Conservation (phyloP, 2,888 invertebrate genomes). For the Ennomos fuscantarius region DNA sequence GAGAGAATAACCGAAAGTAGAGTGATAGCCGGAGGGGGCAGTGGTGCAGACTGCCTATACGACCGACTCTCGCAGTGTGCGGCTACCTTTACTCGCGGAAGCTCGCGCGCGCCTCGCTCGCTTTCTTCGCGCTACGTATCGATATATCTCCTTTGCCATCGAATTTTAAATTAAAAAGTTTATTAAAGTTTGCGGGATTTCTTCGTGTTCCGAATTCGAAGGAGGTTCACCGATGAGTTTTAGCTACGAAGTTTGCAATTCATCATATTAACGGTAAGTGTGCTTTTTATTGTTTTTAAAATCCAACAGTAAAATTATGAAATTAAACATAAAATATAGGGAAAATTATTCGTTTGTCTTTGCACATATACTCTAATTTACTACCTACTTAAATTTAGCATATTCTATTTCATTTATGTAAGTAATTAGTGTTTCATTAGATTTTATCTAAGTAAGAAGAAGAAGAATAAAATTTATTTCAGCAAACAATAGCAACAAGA, state of each 20-base stretch:
- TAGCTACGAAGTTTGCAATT: conserved; percentile 46
- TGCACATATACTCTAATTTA: too few relatives aligned
- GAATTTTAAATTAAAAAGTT: conserved; percentile 45
- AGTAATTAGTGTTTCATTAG: too few relatives aligned
- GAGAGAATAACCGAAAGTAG: conserved; percentile 77
- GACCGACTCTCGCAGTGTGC: conserved; percentile 65
- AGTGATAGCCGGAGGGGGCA: conserved; percentile 76
- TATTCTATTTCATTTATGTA: too few relatives aligned
- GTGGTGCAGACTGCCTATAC: conserved; percentile 57
- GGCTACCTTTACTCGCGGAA: conserved; percentile 67
- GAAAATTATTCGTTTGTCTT: too few relatives aligned
- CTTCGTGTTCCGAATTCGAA: conserved; percentile 43
- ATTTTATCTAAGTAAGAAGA: too few relatives aligned
- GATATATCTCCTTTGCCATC: conserved; percentile 38
- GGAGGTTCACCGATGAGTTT: conserved; percentile 52
- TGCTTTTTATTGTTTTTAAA: conserved; percentile 36
- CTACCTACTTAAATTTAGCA: too few relatives aligned
- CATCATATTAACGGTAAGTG: conserved; percentile 53
- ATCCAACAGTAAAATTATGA: not conserved
- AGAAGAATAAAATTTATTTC: too few relatives aligned
- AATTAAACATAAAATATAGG: too few relatives aligned
- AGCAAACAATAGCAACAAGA: too few relatives aligned
- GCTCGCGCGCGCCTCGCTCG: conserved; percentile 60
- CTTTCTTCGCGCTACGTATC: conserved; percentile 42
- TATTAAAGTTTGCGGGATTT: conserved; percentile 37